phyloP scores from a whole-genome alignment of 1,140 invertebrate species.

The Delia radicum region DNA sequence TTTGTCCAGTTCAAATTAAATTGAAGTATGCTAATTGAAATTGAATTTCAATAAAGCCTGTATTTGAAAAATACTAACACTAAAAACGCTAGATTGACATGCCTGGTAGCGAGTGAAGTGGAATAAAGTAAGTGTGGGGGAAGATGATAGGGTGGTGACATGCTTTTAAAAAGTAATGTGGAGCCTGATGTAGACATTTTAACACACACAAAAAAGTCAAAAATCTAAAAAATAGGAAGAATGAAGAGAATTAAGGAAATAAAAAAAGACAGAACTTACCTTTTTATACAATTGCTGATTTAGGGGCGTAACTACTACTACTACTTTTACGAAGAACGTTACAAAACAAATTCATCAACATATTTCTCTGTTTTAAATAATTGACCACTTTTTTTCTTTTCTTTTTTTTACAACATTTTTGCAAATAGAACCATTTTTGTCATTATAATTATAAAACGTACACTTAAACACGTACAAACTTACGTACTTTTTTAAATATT shows the following conservation, averaged over 20 bases:
- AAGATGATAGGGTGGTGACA: slow-evolving; percentile 17
- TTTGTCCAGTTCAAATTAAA: no score
- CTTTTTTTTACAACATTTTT: background rate
- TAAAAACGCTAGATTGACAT: no score
- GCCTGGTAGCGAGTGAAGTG: background rate
- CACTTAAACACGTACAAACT: background rate
- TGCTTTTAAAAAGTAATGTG: slow-evolving; percentile 6
- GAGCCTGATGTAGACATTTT: slow-evolving; percentile 19
- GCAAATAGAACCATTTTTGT: background rate
- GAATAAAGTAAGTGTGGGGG: background rate
- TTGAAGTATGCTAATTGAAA: no score
- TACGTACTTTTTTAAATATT: no score
- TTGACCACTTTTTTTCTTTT: background rate
- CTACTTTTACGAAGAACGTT: background rate
- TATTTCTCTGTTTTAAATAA: background rate
- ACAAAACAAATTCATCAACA: slow-evolving; percentile 4
- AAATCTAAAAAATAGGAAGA: background rate
- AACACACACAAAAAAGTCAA: background rate
- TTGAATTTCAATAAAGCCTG: no score
- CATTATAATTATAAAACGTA: background rate
- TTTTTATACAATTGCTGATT: background rate
- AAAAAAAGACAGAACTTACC: background rate
- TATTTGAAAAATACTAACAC: no score
- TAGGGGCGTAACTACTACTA: slow-evolving; percentile 2
- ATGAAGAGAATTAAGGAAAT: slow-evolving; percentile 1